These are phyloP conservation scores for Atta colombica DNA, from an alignment of 1,140 invertebrate species.

Conservation along the genomic window DNA sequence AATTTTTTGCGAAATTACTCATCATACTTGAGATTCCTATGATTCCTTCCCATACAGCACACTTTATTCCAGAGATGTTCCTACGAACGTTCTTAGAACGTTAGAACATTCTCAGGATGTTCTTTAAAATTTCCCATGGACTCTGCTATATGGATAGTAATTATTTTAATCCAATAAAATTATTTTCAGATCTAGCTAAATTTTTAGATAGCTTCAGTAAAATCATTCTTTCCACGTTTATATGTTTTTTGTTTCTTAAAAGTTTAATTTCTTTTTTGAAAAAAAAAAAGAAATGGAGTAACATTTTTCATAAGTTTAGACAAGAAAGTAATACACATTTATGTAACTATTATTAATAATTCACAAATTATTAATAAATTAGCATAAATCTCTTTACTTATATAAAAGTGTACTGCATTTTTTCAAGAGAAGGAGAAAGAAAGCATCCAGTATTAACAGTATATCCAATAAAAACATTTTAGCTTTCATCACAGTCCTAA, in stretches of 20 bases:
- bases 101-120: too few relatives aligned
- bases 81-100: too few relatives aligned
- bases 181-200: too few relatives aligned
- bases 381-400: not conserved
- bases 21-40: too few relatives aligned
- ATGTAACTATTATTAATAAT: not conserved
- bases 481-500: not conserved
- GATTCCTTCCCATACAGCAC: too few relatives aligned
- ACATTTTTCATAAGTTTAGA: not conserved
- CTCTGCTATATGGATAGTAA: too few relatives aligned
- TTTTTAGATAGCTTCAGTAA: too few relatives aligned
- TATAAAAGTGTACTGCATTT: not conserved
- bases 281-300: not conserved
- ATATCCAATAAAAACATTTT: not conserved
- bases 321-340: not conserved
- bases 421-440: not conserved
- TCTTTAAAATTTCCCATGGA: too few relatives aligned
- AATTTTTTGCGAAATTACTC: too few relatives aligned
- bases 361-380: constrained; percentile 19
- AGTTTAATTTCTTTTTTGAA: not conserved
- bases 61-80: too few relatives aligned
- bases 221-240: too few relatives aligned
- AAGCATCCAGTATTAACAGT: not conserved
- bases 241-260: not conserved
- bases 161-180: too few relatives aligned